Base-by-base conservation (phyloP, 2,797 vertebrate species). In the Pelodytes ibericus region DNA sequence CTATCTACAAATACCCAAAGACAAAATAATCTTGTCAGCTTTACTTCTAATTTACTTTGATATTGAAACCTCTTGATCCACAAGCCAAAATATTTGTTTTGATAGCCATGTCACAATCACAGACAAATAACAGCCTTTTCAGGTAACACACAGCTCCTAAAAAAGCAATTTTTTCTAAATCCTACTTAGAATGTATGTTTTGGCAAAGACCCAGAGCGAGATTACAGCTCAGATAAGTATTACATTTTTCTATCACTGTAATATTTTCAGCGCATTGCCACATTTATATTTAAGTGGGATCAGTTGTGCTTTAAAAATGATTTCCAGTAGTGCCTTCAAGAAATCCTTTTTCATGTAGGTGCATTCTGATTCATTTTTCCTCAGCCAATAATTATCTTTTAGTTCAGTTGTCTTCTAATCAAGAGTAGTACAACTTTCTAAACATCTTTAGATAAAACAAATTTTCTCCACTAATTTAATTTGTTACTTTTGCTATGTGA, bases 211-310 rank as follows among this genome's bases (percentile, higher is more conserved):
- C 71, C 71, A 79, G 64, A 57, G 60, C 22, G 47, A 73, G 77
- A 79, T 79, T 79, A 79, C 53, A 79, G 63, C 77, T 74, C 72
- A 72, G 69, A 71, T 74, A 73, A 69, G 71, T 64, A 79, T 79
- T 79, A 73, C 71, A 79, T 73, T 79, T 79, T 79, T 79, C 71
- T 79, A 68, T 79, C 70, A 79, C 53, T 69, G 76, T 68, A 68
- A 79, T 79, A 79, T 79, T 79, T 79, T 72, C 76, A 73, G 76
- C 72, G 73, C 76, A 73, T 68, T 73, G 76, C 56, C 70, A 79
- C 63, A 79, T 79, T 79, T 79, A 72, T 79, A 73, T 73, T 63
- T 79, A 79, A 79, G 71, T 79, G 71, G 77, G 77, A 79, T 79
- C 77, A 79, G 77, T 71, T 74, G 77, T 79, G 71, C 64, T 73